Evolutionary conservation across 2,113 vertebrate genomes (phyloP).

Genomic region (Trematocara zebra): DNA sequence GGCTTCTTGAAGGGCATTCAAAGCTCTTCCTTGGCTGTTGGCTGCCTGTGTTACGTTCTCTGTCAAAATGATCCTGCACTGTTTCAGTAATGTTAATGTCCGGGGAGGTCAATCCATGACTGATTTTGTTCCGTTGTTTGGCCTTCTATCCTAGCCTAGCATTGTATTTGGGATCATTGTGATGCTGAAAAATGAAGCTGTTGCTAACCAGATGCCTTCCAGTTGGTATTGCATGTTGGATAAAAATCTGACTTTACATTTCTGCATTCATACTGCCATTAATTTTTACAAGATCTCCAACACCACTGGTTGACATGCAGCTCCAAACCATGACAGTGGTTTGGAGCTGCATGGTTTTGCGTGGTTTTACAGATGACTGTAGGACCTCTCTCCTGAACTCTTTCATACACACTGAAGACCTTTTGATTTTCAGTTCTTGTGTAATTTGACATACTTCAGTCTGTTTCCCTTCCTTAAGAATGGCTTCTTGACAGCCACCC

Average conservation of each 20-base stretch:
- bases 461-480: neutral
- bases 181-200: neutral
- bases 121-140: neutral
- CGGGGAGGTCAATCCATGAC: neutral
- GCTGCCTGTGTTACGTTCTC: neutral
- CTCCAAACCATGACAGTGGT: neutral
- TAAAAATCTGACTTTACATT: neutral
- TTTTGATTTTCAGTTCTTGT: neutral
- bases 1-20: neutral
- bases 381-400: neutral
- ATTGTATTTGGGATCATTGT: fast-evolving
- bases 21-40: neutral
- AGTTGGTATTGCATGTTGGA: neutral
- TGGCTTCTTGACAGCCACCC: neutral
- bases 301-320: neutral
- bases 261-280: neutral
- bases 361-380: neutral
- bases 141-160: neutral
- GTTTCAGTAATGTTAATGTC: neutral
- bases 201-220: neutral
- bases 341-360: no score
- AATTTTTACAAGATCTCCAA: neutral
- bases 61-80: neutral
- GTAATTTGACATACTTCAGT: neutral
- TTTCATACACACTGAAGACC: neutral